A percentile compares a stretch with the other conserved stretches of the same genome.
These are phyloP conservation scores for Drosophila phalerata DNA, from an alignment of 2,888 invertebrate species.

Conservation along the genomic window DNA sequence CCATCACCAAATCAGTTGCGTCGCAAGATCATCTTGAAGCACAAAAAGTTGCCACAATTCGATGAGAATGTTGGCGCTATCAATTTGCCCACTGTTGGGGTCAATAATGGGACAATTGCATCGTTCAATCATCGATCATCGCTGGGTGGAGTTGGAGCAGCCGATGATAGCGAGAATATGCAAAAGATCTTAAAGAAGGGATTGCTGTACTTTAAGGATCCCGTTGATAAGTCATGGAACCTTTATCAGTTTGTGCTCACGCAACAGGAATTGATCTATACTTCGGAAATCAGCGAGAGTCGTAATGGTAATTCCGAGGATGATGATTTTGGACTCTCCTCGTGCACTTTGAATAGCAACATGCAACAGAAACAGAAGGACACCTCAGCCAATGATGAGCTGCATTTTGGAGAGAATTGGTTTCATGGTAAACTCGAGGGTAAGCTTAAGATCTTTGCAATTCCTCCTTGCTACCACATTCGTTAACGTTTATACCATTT, in stretches of 20 bases:
- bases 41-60: conserved; percentile 97
- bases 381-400: conserved; percentile 92
- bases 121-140: conserved; percentile 76
- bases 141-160: conserved; percentile 53
- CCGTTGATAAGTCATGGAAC: conserved; percentile 95
- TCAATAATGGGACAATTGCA: conserved; percentile 69
- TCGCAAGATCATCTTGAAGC: conserved; percentile 93
- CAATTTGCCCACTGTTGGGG: conserved; percentile 44
- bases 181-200: conserved; percentile 95
- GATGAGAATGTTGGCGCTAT: conserved; percentile 87
- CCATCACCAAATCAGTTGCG: conserved; percentile 94
- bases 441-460: conserved; percentile 25
- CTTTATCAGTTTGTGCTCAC: conserved; percentile 97
- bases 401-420: conserved; percentile 97
- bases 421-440: conserved; percentile 94
- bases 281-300: conserved; percentile 87
- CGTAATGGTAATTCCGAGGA: conserved; percentile 88
- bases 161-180: conserved; percentile 90
- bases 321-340: conserved; percentile 85
- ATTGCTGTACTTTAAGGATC: conserved; percentile 94
- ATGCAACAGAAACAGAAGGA: conserved; percentile 87
- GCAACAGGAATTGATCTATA: conserved; percentile 93
- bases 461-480: not conserved
- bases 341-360: conserved; percentile 54
- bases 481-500: not conserved